phyloP scores from a whole-genome alignment of 2,888 invertebrate genomes.

The Andrena dorsata region DNA sequence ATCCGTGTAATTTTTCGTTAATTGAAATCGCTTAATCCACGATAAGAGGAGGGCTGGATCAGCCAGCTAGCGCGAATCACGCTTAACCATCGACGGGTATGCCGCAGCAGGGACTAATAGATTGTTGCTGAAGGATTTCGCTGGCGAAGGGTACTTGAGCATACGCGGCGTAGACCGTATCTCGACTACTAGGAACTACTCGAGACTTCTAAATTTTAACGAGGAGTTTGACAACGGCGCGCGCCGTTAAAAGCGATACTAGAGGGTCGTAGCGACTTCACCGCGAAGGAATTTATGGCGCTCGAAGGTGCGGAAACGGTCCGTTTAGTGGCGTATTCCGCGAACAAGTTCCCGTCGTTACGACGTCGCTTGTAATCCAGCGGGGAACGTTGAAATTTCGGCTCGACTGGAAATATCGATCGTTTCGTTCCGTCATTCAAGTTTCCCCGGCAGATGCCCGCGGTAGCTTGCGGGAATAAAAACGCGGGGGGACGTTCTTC shows the following conservation, averaged over 20 bases:
- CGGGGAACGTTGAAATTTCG: constrained; percentile 24
- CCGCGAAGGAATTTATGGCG: constrained; percentile 41
- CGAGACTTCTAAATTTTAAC: constrained; percentile 25
- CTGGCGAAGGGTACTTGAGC: background rate
- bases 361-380: constrained; percentile 22
- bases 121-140: constrained; percentile 11
- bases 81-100: constrained; percentile 1
- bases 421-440: background rate
- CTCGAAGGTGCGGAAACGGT: constrained; percentile 27
- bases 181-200: background rate
- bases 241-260: constrained; percentile 45
- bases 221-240: constrained; percentile 12
- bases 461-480: background rate
- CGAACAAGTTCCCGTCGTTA: constrained; percentile 52
- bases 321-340: constrained; percentile 51
- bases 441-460: background rate
- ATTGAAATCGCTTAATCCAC: constrained; percentile 36
- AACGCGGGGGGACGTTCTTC: constrained; percentile 7
- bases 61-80: background rate
- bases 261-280: constrained; percentile 33
- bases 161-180: background rate
- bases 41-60: background rate
- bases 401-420: constrained; percentile 28
- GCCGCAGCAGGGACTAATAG: constrained; percentile 7
- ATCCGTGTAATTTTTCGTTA: constrained; percentile 32